Evolutionary conservation across 2,888 invertebrate species (phyloP), one percentile per base, ranked within the genome.

Genomic region (Penaeus monodon): DNA sequence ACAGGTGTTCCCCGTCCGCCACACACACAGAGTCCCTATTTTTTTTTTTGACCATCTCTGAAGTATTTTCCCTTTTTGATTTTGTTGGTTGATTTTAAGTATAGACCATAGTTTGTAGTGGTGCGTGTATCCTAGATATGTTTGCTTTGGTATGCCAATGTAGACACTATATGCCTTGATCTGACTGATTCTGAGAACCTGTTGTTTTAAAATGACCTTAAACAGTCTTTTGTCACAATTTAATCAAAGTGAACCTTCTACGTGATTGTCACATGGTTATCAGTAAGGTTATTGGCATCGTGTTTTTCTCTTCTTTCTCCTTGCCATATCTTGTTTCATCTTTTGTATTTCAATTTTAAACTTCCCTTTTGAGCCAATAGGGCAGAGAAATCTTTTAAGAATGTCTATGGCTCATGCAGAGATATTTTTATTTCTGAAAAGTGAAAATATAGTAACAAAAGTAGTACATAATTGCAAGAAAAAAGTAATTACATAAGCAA

Each of bases 1-100:
- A 89, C 89, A 87, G 90, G 90, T 86, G 89, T 91, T 89, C 90
- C 91, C 91, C 91, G 91, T 68, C 91, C 91, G 86, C 86, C 86
- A 87, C 81, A 87, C 86, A 88, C 84, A 74, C 81, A 85, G 85
- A 83, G 85, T 83, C 88, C 80, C 78, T 85, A 82, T n/a, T n/a
- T 83, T 64, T 88, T 88, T 85, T 80, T 85, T 88, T 88, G 88
- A 85, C 88, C 88, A 88, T 88, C 88, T 88, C 88, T 88, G 83
- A 88, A 88, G 85, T 88, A 85, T 88, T n/a, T n/a, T 88, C 88
- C 88, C 86, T 88, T 85, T 88, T 85, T 88, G 83, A 78, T 87
- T 87, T 73, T 83, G 78, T 87, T 87, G 86, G 86, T 87, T 86
- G 86, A 86, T 82, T 86, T 87, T 78, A 82, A 66, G 49, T 81